These are phyloP conservation scores for Pygmarrhopalites habei DNA, from an alignment of 1,140 invertebrate species.

Conservation along the genomic window DNA sequence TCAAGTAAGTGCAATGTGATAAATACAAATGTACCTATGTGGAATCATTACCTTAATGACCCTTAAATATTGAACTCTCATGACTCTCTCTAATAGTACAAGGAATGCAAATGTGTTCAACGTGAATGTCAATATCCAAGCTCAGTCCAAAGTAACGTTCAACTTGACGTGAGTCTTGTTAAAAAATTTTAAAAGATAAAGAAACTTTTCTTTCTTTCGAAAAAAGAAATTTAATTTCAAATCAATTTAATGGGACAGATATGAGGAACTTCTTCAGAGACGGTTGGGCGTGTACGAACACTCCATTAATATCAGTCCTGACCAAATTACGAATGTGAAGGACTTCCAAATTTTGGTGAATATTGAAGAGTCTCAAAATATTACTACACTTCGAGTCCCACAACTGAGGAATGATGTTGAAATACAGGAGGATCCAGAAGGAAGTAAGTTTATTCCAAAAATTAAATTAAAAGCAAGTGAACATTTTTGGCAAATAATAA, in stretches of 20 bases:
- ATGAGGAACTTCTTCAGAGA: constrained; percentile 55
- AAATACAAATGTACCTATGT: not conserved
- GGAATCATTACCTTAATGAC: not conserved
- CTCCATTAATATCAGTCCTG: constrained; percentile 55
- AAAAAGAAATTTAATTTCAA: too few species aligned
- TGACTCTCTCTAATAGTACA: too few species aligned
- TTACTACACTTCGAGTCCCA: constrained; percentile 51
- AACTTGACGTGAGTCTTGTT: too few species aligned
- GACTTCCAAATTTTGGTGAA: constrained; percentile 52
- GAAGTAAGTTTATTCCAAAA: constrained; percentile 39
- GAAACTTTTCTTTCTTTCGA: too few species aligned
- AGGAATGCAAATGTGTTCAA: constrained; percentile 59
- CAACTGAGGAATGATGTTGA: constrained; percentile 54
- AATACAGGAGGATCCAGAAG: constrained; percentile 43
- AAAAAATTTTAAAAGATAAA: too few species aligned
- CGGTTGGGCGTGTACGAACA: constrained; percentile 55
- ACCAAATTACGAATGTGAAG: constrained; percentile 41
- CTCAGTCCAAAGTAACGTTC: constrained; percentile 52
- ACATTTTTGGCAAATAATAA: too few species aligned
- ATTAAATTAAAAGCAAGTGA: too few species aligned
- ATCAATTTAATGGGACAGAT: too few species aligned
- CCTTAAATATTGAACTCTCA: too few species aligned
- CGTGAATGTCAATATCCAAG: constrained; percentile 55
- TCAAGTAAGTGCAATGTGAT: constrained; percentile 26
- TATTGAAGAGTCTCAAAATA: constrained; percentile 52